phyloP scores from a whole-genome alignment of 1,140 invertebrate species.

The Acromyrmex charruanus region DNA sequence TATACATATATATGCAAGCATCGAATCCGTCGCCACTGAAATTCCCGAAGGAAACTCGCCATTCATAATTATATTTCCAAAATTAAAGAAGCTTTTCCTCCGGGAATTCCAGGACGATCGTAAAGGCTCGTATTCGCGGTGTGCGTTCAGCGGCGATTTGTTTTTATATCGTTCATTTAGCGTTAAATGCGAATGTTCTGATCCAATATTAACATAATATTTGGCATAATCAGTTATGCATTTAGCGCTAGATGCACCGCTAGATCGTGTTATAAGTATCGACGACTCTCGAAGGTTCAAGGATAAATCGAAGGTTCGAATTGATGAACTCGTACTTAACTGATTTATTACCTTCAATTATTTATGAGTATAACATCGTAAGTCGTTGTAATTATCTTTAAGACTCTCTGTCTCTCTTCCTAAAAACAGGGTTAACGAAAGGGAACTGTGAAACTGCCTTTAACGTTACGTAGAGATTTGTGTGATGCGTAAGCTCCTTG shows the following conservation, averaged over 20 bases:
- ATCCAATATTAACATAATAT: constrained; percentile 6
- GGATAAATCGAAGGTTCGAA: constrained; percentile 78
- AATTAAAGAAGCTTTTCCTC: constrained; percentile 22
- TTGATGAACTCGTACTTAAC: constrained; percentile 72
- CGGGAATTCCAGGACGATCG: constrained; percentile 68
- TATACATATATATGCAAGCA: constrained; percentile 43
- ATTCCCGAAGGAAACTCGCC: constrained; percentile 56
- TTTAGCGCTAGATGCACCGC: constrained; percentile 56
- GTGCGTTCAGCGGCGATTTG: not conserved
- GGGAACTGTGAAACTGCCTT: constrained; percentile 77
- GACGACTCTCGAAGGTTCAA: constrained; percentile 42
- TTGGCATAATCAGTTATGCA: constrained; percentile 10
- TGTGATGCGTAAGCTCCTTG: constrained; percentile 20
- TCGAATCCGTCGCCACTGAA: constrained; percentile 23
- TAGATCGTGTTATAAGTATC: constrained; percentile 15
- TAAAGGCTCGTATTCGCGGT: constrained; percentile 11
- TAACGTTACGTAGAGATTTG: constrained; percentile 64
- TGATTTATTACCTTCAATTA: constrained; percentile 57
- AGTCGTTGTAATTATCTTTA: constrained; percentile 59
- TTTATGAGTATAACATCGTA: constrained; percentile 34
- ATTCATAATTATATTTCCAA: not conserved
- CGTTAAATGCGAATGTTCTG: constrained; percentile 27
- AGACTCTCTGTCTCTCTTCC: constrained; percentile 60
- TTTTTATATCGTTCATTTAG: constrained; percentile 28
- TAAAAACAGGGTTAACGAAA: constrained; percentile 78